Evolutionary conservation across 2,797 vertebrate species (phyloP), one percentile per base, ranked within the genome.

Genomic region (Chelon auratus): DNA sequence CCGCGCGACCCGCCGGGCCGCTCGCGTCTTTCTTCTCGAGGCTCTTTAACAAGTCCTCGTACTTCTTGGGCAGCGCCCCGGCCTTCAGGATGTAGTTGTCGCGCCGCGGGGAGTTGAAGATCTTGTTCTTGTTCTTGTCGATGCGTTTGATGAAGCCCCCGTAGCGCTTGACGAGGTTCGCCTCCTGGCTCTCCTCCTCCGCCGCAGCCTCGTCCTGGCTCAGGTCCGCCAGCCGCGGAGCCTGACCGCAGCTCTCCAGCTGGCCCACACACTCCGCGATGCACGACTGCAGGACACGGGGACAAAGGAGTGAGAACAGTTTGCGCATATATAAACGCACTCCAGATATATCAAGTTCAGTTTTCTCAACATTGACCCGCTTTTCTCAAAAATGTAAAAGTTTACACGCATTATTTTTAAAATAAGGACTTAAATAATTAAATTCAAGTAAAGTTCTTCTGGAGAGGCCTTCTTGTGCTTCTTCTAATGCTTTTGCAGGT

Each of bases 231-330:
- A 10, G 89, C 33, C n/a, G 78, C 78, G 82, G 90, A 89, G 81
- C 95, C 95, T 15, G 75, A 81, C 48, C 93, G 91, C 95, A 96
- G 94, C 81, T 94, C 94, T 93, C 81, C 2, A 83, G 72, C 14
- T 93, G 82, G 7, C 89, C 94, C 78, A 95, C 95, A 78, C 97
- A 99, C 80, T 96, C 93, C 82, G 93, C 82, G n/a, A 93, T 90
- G 78, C 97, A 99, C 15, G 93, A 87, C 97, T 99, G 93, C 30
- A 88, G 89, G 68, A 52, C 64, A 69, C 56, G 77, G 18, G 69
- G 4, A 68, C 12, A 48, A 15, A 10, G 22, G 39, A 0, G n/a
- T 22, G 20, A 51, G 5, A 14, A 2, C 42, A 43, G 24, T 26
- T 26, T 26, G 4, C 24, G 24, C 24, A 4, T 26, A 26, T 26